phyloP scores from a whole-genome alignment of 2,888 invertebrate genomes.

The Amitus sp. region DNA sequence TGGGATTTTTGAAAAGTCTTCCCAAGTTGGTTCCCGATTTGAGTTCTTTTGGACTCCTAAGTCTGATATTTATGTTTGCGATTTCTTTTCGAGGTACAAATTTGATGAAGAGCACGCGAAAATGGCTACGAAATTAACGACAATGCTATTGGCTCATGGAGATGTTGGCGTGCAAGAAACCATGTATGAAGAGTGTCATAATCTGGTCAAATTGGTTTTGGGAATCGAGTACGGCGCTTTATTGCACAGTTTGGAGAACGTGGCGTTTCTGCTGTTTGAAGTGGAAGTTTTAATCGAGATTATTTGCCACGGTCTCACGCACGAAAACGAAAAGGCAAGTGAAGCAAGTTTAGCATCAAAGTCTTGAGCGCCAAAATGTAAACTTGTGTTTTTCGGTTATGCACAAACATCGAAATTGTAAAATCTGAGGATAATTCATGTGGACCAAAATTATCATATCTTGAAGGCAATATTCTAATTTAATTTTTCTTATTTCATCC shows the following conservation, averaged over 20 bases:
- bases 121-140: constrained; percentile 59
- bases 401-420: too few relatives aligned
- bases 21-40: constrained; percentile 40
- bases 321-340: constrained; percentile 53
- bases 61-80: too few relatives aligned
- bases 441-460: too few relatives aligned
- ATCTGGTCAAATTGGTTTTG: constrained; percentile 69
- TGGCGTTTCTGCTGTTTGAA: constrained; percentile 71
- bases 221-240: constrained; percentile 65
- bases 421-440: too few relatives aligned
- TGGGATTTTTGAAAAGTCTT: constrained; percentile 64
- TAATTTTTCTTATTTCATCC: too few relatives aligned
- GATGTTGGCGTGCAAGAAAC: constrained; percentile 68
- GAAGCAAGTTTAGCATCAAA: background rate
- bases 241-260: constrained; percentile 66
- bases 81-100: constrained; percentile 40
- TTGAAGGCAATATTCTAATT: too few relatives aligned
- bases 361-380: too few relatives aligned
- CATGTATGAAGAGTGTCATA: constrained; percentile 69
- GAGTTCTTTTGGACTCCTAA: too few relatives aligned
- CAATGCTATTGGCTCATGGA: constrained; percentile 71
- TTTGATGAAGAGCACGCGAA: constrained; percentile 47
- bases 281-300: constrained; percentile 73
- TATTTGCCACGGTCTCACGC: constrained; percentile 71
- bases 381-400: too few relatives aligned